Evolutionary conservation across 2,113 vertebrate species (phyloP).

Genomic region (Clinocottus analis): DNA sequence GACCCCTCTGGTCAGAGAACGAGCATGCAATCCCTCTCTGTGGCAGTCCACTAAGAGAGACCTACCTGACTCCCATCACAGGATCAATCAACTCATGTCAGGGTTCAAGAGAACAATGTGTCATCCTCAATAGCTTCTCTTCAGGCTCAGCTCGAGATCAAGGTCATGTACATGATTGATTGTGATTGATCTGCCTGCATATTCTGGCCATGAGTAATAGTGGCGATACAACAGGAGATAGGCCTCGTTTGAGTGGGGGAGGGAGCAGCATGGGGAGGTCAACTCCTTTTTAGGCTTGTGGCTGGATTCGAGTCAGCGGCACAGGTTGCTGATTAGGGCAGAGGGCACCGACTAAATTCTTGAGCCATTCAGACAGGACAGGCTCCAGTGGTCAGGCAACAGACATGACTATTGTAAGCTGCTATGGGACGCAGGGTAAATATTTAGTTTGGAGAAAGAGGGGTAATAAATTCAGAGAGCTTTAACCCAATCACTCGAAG

Average conservation of each 20-base stretch:
- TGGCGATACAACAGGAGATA: constrained; percentile 48
- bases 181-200: constrained; percentile 78
- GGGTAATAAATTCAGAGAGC: constrained; percentile 78
- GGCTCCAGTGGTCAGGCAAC: constrained; percentile 74
- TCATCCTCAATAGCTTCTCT: constrained; percentile 77
- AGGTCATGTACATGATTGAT: constrained; percentile 75
- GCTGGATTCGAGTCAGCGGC: constrained; percentile 62
- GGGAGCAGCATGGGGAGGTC: constrained; percentile 54
- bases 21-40: constrained; percentile 72
- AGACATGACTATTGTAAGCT: constrained; percentile 80
- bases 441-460: constrained; percentile 82
- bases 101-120: constrained; percentile 63
- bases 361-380: constrained; percentile 69
- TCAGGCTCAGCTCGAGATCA: constrained; percentile 62
- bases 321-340: constrained; percentile 74
- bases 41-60: constrained; percentile 51
- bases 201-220: constrained; percentile 78
- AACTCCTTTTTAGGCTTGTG: constrained; percentile 75
- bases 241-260: constrained; percentile 42
- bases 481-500: constrained; percentile 61
- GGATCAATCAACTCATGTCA: constrained; percentile 74
- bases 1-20: constrained; percentile 55
- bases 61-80: constrained; percentile 64
- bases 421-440: constrained; percentile 80
- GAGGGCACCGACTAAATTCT: constrained; percentile 67